Percentiles rank a stretch among this genome's conserved stretches.
phyloP scores from a whole-genome alignment of 1,140 invertebrate genomes.

The Lordiphosa stackelbergi region DNA sequence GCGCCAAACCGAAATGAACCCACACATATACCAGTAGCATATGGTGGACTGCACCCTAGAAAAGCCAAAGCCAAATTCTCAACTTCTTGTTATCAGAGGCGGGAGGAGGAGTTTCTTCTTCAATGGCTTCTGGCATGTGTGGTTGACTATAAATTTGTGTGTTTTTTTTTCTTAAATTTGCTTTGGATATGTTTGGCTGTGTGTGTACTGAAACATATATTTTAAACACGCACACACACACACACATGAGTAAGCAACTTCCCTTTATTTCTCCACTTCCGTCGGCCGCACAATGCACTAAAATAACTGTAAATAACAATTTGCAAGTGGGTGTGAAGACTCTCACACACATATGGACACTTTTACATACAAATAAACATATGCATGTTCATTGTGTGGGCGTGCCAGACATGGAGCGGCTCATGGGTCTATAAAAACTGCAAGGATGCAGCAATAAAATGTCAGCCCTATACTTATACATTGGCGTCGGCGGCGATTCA shows the following conservation, averaged over 20 bases:
- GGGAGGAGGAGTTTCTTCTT: constrained; percentile 1
- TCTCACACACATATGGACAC: constrained; percentile 21
- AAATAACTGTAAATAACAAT: constrained; percentile 74
- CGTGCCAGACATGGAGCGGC: constrained; percentile 44
- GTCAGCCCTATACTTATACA: constrained; percentile 28
- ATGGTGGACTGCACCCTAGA: constrained; percentile 14
- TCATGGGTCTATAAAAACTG: constrained; percentile 69
- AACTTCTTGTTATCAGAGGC: constrained; percentile 30
- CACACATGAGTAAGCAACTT: constrained; percentile 15
- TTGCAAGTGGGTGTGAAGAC: constrained; percentile 60
- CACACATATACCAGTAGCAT: constrained; percentile 17
- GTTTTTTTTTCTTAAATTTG: constrained; percentile 44
- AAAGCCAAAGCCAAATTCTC: constrained; percentile 12
- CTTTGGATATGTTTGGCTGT: constrained; percentile 24
- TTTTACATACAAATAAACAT: constrained; percentile 24
- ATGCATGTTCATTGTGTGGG: constrained; percentile 48
- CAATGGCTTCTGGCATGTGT: no score
- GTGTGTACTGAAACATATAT: constrained; percentile 9
- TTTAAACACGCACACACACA: constrained; percentile 29
- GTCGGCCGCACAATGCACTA: constrained; percentile 62
- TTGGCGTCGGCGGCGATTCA: constrained; percentile 43
- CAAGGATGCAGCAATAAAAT: constrained; percentile 74
- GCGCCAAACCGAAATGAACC: constrained; percentile 29
- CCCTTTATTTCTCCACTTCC: constrained; percentile 33
- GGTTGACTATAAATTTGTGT: background rate